Conservation (phyloP, 1,140 invertebrate species). For the Phortica variegata region DNA sequence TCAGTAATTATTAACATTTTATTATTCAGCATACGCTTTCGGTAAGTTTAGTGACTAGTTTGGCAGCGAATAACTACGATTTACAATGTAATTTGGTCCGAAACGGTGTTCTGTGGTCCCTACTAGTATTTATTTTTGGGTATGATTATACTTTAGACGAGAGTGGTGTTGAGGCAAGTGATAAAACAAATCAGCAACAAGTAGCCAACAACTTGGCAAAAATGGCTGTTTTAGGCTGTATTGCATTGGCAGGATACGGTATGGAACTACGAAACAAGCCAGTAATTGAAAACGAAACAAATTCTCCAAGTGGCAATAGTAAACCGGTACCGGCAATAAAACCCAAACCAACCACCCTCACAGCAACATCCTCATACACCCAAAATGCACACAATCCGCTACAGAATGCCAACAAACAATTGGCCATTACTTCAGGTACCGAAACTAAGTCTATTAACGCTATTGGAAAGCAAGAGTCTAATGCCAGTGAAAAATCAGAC, state of each 20-base stretch:
- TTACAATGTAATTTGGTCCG: slow-evolving; percentile 90
- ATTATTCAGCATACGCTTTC: slow-evolving; percentile 49
- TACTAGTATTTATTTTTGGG: slow-evolving; percentile 87
- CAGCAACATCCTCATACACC: slow-evolving; percentile 40
- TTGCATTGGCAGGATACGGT: slow-evolving; percentile 73
- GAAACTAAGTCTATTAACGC: slow-evolving; percentile 12
- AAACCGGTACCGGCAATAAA: slow-evolving; percentile 33
- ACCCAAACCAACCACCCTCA: slow-evolving; percentile 24
- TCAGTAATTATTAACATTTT: slow-evolving; percentile 1
- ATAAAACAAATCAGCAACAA: slow-evolving; percentile 86
- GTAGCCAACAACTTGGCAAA: slow-evolving; percentile 90
- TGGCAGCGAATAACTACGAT: slow-evolving; percentile 61
- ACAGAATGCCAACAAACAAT: slow-evolving; percentile 40
- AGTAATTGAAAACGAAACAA: slow-evolving; percentile 29
- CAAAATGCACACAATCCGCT: slow-evolving; percentile 54
- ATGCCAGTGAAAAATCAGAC: slow-evolving; percentile 30
- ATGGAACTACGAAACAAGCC: slow-evolving; percentile 39
- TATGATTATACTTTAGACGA: slow-evolving; percentile 99
- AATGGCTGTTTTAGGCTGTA: slow-evolving; percentile 80
- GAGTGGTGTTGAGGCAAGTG: slow-evolving; percentile 84
- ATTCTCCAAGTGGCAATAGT: slow-evolving; percentile 21
- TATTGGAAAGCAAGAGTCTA: slow-evolving; percentile 33
- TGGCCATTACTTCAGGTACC: slow-evolving; percentile 38
- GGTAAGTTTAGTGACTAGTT: slow-evolving; percentile 52
- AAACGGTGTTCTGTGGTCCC: slow-evolving; percentile 89